Conservation (phyloP, 2,113 vertebrate species). For the Xiphias gladius region DNA sequence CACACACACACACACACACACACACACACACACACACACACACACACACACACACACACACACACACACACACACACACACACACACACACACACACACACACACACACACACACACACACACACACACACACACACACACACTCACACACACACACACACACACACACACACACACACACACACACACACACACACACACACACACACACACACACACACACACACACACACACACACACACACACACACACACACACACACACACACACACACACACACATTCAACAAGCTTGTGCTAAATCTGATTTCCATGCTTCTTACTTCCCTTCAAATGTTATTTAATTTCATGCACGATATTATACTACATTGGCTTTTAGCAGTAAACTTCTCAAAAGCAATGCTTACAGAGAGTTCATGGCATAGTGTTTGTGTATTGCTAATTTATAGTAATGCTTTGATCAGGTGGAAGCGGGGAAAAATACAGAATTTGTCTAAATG, state of each 20-base stretch:
- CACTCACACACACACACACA: no score
- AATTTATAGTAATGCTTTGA: constrained; percentile 8
- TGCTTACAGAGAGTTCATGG: not conserved
- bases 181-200: not conserved
- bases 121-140: constrained; percentile 17
- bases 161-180: constrained; percentile 23
- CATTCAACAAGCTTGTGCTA: not conserved
- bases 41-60: constrained; percentile 2
- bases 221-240: constrained; percentile 6
- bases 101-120: constrained; percentile 7
- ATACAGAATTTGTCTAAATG: not conserved
- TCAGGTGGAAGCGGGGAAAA: not conserved
- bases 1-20: constrained; percentile 13
- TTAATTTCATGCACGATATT: constrained; percentile 23
- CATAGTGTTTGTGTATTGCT: not conserved
- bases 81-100: not conserved
- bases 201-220: constrained; percentile 8
- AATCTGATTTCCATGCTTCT: constrained; percentile 19
- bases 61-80: constrained; percentile 16
- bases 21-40: constrained; percentile 1
- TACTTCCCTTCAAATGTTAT: not conserved
- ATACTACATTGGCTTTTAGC: constrained; percentile 23
- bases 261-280: constrained; percentile 13
- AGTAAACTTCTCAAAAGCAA: constrained; percentile 24
- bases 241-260: constrained; percentile 33